Percentiles rank a stretch among this genome's conserved stretches.
Conservation (phyloP, 2,888 invertebrate species). For the Unio pictorum region DNA sequence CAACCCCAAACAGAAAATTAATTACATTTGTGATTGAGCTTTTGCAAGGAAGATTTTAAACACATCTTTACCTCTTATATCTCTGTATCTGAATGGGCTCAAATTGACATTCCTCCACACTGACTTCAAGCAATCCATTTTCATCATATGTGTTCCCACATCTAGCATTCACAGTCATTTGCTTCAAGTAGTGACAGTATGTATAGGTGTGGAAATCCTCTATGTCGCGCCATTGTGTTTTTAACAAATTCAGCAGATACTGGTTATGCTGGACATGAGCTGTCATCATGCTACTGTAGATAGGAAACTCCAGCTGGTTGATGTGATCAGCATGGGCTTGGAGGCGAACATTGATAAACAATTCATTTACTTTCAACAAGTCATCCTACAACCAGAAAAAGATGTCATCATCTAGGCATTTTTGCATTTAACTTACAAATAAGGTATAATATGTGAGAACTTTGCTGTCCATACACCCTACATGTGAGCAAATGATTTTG, state of each 20-base stretch:
- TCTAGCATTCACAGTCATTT: conserved; percentile 31
- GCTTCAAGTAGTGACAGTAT: conserved; percentile 43
- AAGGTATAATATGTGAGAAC: too few relatives aligned
- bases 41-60: too few relatives aligned
- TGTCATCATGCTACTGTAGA: conserved; percentile 64
- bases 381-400: conserved; percentile 53
- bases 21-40: too few relatives aligned
- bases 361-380: conserved; percentile 60
- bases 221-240: conserved; percentile 42
- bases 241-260: conserved; percentile 38
- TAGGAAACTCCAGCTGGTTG: conserved; percentile 66
- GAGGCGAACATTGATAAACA: conserved; percentile 60
- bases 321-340: conserved; percentile 65
- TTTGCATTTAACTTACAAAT: too few relatives aligned
- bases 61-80: conserved; percentile 45
- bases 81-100: conserved; percentile 49
- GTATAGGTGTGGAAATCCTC: conserved; percentile 37
- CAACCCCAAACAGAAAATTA: too few relatives aligned
- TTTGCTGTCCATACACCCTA: too few relatives aligned
- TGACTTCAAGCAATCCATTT: conserved; percentile 22
- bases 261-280: conserved; percentile 61
- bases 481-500: too few relatives aligned
- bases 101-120: conserved; percentile 51
- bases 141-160: conserved; percentile 19
- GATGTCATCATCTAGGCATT: neutral